phyloP scores from a whole-genome alignment of 2,113 vertebrate species.

The Odocoileus virginianus region DNA sequence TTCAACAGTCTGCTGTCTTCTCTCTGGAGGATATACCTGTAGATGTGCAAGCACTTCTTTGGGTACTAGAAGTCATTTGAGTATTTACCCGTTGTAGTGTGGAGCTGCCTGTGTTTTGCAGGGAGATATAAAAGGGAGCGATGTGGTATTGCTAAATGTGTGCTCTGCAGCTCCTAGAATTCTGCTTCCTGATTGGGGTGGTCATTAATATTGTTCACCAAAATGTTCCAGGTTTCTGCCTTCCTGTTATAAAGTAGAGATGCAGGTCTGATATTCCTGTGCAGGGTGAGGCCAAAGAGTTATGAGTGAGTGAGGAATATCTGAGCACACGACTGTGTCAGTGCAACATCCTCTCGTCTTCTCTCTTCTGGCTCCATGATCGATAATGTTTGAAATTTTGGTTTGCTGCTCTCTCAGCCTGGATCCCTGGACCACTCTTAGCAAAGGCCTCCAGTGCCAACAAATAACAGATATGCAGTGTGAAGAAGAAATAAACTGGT shows the following conservation, averaged over 20 bases:
- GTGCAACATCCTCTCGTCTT: background rate
- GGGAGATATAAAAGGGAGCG: background rate
- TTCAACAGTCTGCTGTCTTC: background rate
- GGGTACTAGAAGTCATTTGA: background rate
- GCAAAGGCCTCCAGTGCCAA: background rate
- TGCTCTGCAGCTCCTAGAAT: background rate
- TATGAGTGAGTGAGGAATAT: background rate
- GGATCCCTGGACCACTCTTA: background rate
- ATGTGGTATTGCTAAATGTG: background rate
- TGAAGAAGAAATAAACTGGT: background rate
- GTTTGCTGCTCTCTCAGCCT: background rate
- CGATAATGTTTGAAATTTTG: background rate
- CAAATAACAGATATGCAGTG: background rate
- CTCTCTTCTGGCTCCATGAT: background rate
- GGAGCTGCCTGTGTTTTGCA: background rate
- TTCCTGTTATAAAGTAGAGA: background rate
- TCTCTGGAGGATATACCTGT: background rate
- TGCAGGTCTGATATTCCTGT: background rate
- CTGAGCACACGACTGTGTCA: background rate
- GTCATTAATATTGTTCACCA: background rate
- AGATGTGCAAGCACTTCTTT: background rate
- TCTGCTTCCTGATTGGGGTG: background rate
- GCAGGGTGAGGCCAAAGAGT: background rate
- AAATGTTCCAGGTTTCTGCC: background rate
- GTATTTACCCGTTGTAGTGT: background rate